Evolutionary conservation across 2,797 vertebrate species (phyloP).

Genomic region (Oreochromis grahami): DNA sequence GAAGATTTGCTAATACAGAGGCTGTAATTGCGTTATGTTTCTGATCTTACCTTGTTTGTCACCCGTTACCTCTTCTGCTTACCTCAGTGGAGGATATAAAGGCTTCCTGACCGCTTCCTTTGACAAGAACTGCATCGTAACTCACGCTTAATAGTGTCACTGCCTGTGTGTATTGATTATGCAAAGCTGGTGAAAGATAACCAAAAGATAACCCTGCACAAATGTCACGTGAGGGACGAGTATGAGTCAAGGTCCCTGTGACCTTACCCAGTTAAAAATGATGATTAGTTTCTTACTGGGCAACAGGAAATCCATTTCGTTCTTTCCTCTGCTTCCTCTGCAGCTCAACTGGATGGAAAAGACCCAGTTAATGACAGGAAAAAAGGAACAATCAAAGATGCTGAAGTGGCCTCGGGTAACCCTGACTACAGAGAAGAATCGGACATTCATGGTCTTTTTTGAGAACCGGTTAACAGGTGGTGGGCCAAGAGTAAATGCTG

Average conservation of each 20-base stretch:
- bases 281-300: not conserved
- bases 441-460: not conserved
- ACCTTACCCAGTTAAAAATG: not conserved
- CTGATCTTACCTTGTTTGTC: constrained; percentile 10
- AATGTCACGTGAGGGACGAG: not conserved
- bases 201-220: not conserved
- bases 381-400: not conserved
- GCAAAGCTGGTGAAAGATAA: not conserved
- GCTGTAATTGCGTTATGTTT: constrained; percentile 33
- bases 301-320: not conserved
- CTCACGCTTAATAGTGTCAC: not conserved
- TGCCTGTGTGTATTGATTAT: not conserved
- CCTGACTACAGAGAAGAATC: not conserved
- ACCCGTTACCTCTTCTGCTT: not conserved
- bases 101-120: not conserved
- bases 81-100: not conserved
- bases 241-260: not conserved
- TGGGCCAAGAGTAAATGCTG: not conserved
- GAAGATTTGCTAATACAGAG: not conserved
- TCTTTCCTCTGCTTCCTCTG: not conserved
- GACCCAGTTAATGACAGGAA: not conserved
- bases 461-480: not conserved
- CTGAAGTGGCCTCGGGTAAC: not conserved
- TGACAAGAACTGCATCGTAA: not conserved
- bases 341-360: not conserved